phyloP scores from a whole-genome alignment of 2,888 invertebrate genomes.

The Ceramica pisi region DNA sequence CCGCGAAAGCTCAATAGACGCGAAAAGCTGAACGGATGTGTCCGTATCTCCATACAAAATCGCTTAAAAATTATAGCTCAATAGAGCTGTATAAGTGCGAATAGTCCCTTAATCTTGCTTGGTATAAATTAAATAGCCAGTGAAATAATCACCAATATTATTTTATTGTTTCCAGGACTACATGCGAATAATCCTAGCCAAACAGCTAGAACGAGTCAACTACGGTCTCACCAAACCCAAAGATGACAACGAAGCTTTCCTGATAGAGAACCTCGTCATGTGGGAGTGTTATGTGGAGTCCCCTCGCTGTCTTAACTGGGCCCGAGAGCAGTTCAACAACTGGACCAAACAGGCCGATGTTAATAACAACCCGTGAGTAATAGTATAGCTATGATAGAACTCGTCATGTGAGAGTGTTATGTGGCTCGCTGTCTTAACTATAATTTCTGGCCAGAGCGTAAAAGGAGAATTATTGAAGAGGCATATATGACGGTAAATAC shows the following conservation, averaged over 20 bases:
- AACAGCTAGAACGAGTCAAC: constrained; percentile 87
- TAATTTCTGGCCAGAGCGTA: no score
- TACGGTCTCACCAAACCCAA: constrained; percentile 87
- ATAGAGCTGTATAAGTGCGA: no score
- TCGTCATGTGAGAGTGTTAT: no score
- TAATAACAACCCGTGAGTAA: constrained; percentile 86
- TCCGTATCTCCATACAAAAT: no score
- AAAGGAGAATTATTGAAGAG: no score
- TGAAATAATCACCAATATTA: not conserved
- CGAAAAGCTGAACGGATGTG: no score
- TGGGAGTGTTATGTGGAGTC: constrained; percentile 91
- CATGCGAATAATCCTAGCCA: constrained; percentile 81
- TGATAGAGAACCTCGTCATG: constrained; percentile 90
- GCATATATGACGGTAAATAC: no score
- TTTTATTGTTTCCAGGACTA: constrained; percentile 80
- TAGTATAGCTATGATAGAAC: not conserved
- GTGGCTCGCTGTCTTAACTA: no score
- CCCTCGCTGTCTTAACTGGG: constrained; percentile 90
- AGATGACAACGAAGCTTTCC: constrained; percentile 90
- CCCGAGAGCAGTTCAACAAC: constrained; percentile 80
- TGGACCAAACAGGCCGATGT: constrained; percentile 77
- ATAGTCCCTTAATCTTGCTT: no score
- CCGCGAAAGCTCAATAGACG: no score
- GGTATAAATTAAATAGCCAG: no score
- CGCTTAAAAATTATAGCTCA: no score